Evolutionary conservation across 2,888 invertebrate genomes (phyloP).

Genomic region (Pristionchus mayeri): DNA sequence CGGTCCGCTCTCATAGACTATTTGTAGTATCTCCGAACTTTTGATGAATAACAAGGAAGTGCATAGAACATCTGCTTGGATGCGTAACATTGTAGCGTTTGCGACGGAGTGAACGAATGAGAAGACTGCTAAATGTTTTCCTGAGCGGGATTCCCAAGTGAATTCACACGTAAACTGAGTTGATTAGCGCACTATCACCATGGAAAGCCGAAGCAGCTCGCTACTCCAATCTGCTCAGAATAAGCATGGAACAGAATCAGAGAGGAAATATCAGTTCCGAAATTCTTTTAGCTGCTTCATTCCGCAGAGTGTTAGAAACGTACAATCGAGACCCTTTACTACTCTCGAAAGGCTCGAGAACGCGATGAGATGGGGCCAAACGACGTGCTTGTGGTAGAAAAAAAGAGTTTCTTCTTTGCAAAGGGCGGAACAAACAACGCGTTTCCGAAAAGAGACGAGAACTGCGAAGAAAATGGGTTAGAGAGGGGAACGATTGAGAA

Average conservation of each 20-base stretch:
- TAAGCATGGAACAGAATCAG: background rate
- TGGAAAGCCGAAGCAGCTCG: background rate
- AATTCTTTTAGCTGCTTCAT: background rate
- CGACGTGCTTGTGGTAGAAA: conserved; percentile 12
- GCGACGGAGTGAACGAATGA: no score
- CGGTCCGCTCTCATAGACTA: no score
- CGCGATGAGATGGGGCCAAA: conserved; percentile 25
- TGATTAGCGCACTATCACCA: no score
- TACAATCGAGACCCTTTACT: background rate
- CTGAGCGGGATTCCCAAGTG: no score
- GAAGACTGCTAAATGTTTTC: no score
- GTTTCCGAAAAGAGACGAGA: background rate
- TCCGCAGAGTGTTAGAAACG: background rate
- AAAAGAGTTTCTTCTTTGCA: conserved; percentile 24
- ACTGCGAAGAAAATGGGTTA: no score
- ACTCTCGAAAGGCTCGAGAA: background rate
- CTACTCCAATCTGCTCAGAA: background rate
- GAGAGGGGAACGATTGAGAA: no score
- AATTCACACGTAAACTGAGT: no score
- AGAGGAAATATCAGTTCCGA: background rate
- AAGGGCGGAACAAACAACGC: background rate
- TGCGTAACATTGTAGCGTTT: no score
- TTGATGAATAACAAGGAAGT: no score
- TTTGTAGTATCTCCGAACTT: no score
- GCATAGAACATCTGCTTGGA: no score